Evolutionary conservation across 1,140 invertebrate species (phyloP).

Genomic region (Orussus abietinus): DNA sequence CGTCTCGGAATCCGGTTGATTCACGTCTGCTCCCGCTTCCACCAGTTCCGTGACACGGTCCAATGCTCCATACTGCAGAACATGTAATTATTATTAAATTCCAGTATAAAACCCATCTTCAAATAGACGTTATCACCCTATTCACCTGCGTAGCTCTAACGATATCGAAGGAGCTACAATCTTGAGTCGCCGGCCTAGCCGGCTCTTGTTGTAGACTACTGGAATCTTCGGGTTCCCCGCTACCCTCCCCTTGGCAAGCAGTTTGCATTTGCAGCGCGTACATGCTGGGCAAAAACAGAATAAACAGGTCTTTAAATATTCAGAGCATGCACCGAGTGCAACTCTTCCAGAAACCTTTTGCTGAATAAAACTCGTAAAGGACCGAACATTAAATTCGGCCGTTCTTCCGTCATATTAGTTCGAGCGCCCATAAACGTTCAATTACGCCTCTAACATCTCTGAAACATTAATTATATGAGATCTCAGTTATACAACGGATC

Average conservation of each 20-base stretch:
- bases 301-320: not conserved
- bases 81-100: constrained; percentile 5
- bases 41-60: constrained; percentile 80
- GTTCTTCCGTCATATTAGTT: too few species aligned
- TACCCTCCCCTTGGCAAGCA: constrained; percentile 44
- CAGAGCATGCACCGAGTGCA: too few species aligned
- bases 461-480: constrained; percentile 4
- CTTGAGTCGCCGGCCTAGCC: constrained; percentile 51
- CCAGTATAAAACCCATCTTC: constrained; percentile 7
- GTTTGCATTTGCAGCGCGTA: constrained; percentile 49
- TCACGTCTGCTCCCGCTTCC: constrained; percentile 85
- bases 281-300: constrained; percentile 29
- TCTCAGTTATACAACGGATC: too few species aligned
- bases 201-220: constrained; percentile 47
- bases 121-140: not conserved
- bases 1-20: constrained; percentile 85
- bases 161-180: constrained; percentile 85
- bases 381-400: constrained; percentile 5
- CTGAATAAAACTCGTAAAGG: not conserved
- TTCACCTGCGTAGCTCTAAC: constrained; percentile 86
- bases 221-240: constrained; percentile 38
- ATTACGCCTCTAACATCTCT: too few species aligned
- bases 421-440: too few species aligned
- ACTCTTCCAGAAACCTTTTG: too few species aligned
- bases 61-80: constrained; percentile 77